These are phyloP conservation scores for Galerucella pusilla DNA, from an alignment of 2,888 invertebrate species.

Conservation along the genomic window DNA sequence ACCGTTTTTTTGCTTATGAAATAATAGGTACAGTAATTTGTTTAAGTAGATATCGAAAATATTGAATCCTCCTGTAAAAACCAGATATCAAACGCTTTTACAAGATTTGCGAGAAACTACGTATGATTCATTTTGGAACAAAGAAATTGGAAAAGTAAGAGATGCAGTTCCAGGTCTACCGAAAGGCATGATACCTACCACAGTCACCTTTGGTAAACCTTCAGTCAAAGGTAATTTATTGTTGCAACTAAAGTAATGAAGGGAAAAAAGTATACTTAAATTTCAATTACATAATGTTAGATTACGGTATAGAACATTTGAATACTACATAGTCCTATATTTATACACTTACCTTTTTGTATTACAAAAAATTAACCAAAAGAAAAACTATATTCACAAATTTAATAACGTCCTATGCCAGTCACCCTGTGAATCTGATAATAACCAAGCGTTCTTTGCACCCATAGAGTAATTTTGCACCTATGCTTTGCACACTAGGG, in stretches of 20 bases:
- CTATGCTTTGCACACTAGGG: too few species aligned
- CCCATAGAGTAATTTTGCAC: too few species aligned
- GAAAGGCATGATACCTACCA: constrained; percentile 60
- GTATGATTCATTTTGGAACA: constrained; percentile 66
- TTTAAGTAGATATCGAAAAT: constrained; percentile 47
- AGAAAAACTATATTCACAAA: too few species aligned
- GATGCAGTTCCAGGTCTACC: constrained; percentile 66
- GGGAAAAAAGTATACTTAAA: not conserved
- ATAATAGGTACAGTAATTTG: not conserved
- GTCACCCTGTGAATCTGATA: too few species aligned
- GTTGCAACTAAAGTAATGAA: not conserved
- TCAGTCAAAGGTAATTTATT: constrained; percentile 42
- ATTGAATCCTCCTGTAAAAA: constrained; percentile 60
- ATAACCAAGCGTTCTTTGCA: too few species aligned
- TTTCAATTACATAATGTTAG: too few species aligned
- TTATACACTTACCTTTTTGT: too few species aligned
- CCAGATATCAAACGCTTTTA: constrained; percentile 65
- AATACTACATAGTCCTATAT: too few species aligned
- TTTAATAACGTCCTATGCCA: too few species aligned
- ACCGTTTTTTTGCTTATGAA: not conserved
- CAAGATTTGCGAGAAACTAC: constrained; percentile 66
- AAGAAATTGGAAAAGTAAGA: constrained; percentile 63
- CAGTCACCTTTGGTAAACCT: constrained; percentile 63
- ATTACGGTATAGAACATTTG: too few species aligned
- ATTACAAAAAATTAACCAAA: too few species aligned